Percentiles rank a stretch among this genome's conserved stretches.
Conservation (phyloP, 2,888 invertebrate species). For the Plutella xylostella region DNA sequence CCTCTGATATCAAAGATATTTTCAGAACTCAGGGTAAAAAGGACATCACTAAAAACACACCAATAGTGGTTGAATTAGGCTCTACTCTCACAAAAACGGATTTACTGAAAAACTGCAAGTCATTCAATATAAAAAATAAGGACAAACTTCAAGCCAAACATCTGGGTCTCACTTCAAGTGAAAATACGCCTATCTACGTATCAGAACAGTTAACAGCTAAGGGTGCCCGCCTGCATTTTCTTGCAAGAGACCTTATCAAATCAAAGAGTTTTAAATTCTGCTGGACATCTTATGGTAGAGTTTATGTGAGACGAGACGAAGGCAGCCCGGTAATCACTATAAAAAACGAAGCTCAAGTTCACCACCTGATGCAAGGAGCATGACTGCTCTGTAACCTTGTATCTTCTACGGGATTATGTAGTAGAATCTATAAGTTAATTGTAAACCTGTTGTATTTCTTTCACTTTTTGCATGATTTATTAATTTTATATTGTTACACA, state of each 20-base stretch:
- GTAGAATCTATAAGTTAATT: not conserved
- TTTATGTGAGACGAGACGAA: conserved; percentile 2
- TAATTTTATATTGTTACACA: not conserved
- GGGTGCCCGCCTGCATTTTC: not conserved
- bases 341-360: not conserved
- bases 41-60: conserved; percentile 1
- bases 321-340: not conserved
- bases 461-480: not conserved
- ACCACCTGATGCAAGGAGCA: not conserved
- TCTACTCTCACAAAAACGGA: conserved; percentile 12
- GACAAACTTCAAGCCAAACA: conserved; percentile 16
- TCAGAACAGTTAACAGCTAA: not conserved
- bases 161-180: conserved; percentile 9
- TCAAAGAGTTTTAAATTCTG: conserved; percentile 2
- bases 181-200: conserved; percentile 2
- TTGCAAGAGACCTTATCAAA: conserved; percentile 3
- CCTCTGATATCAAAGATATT: conserved; percentile 15
- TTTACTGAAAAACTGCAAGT: conserved; percentile 12
- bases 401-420: not conserved
- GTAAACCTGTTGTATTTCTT: not conserved
- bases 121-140: conserved; percentile 15
- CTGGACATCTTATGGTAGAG: conserved; percentile 6
- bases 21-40: conserved; percentile 12
- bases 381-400: not conserved
- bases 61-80: conserved; percentile 10